phyloP scores from a whole-genome alignment of 1,140 invertebrate genomes.

The Scaptomyza montana region DNA sequence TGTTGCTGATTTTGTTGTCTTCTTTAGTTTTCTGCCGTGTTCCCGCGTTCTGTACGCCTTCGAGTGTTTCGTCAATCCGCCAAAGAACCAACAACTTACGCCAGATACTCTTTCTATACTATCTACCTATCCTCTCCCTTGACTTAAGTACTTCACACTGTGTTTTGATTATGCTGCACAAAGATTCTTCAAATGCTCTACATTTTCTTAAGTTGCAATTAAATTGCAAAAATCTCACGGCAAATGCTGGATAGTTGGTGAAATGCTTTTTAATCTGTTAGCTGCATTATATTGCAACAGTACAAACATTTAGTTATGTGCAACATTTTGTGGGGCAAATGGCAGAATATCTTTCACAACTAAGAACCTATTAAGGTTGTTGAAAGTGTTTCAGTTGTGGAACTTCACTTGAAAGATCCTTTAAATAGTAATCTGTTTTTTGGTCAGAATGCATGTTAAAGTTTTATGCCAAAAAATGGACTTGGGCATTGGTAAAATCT shows the following conservation, averaged over 20 bases:
- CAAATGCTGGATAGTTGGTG: conserved; percentile 11
- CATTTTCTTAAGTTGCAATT: conserved; percentile 43
- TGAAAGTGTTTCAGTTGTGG: background rate
- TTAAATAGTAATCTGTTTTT: background rate
- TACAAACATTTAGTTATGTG: conserved; percentile 4
- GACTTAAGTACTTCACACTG: conserved; percentile 1
- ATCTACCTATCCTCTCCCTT: background rate
- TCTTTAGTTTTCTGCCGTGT: conserved; percentile 29
- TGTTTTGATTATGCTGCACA: conserved; percentile 26
- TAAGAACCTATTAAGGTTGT: background rate
- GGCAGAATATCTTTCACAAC: background rate
- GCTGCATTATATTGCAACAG: background rate
- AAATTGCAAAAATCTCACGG: conserved; percentile 49
- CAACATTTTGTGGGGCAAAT: conserved; percentile 30
- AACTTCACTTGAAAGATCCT: background rate
- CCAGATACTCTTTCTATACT: conserved; percentile 12
- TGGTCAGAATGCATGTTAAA: no score
- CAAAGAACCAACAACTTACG: conserved; percentile 26
- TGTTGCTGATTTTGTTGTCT: conserved; percentile 19
- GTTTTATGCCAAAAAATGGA: no score
- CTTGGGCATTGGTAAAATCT: no score
- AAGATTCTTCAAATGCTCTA: conserved; percentile 41
- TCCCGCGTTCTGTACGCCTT: conserved; percentile 44
- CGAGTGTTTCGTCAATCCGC: conserved; percentile 47
- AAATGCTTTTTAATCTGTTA: conserved; percentile 29